These are phyloP conservation scores for Thamnophis sirtalis DNA, from an alignment of 2,113 vertebrate species.

Conservation along the genomic window DNA sequence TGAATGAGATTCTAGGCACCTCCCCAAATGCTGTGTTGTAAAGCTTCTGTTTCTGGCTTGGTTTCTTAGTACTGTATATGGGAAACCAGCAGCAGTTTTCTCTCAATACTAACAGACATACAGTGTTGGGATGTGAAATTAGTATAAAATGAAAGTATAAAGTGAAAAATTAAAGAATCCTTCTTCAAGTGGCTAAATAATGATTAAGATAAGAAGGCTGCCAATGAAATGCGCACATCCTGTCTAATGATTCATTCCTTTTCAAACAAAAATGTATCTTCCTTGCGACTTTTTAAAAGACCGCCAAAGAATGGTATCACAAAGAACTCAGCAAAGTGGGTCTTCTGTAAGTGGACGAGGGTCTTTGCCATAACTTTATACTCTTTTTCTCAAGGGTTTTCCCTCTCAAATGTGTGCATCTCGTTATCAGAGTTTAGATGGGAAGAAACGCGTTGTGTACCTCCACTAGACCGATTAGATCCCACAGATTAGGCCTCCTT, in stretches of 20 bases:
- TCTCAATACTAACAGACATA: neutral
- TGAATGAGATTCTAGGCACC: neutral
- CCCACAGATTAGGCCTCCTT: too few relatives aligned
- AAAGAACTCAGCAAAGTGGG: neutral
- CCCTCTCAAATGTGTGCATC: neutral
- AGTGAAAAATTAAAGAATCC: neutral
- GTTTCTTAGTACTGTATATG: neutral
- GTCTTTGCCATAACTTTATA: neutral
- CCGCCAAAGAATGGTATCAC: neutral
- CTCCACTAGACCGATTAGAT: too few relatives aligned
- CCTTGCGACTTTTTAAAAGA: neutral
- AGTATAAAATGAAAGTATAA: neutral
- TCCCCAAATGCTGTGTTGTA: neutral
- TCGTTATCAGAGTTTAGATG: neutral
- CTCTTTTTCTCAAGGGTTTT: neutral
- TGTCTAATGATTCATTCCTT: neutral
- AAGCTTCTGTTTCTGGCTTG: neutral
- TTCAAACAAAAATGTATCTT: neutral
- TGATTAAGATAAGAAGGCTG: neutral
- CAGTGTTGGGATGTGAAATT: too few relatives aligned
- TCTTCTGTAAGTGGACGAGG: neutral
- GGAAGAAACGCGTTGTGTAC: neutral
- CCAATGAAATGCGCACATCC: neutral
- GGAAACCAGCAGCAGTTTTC: neutral
- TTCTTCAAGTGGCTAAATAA: neutral